Evolutionary conservation across 1,140 invertebrate species (phyloP).

Genomic region (Cotesia typhae): DNA sequence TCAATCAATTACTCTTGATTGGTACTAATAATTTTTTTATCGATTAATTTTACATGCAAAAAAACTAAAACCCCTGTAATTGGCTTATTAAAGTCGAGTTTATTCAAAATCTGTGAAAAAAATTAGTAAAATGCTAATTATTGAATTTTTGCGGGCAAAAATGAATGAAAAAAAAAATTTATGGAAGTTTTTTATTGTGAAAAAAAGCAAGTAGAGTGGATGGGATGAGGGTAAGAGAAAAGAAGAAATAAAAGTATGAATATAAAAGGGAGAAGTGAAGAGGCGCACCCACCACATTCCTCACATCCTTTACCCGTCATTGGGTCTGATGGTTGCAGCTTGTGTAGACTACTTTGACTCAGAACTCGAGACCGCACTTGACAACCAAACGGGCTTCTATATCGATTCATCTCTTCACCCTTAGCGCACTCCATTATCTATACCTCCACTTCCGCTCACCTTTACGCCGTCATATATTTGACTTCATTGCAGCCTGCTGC

Average conservation of each 20-base stretch:
- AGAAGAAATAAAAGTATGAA: not conserved
- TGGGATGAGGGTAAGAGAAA: constrained; percentile 20
- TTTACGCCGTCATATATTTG: not conserved
- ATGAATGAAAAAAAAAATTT: not conserved
- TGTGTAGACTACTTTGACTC: constrained; percentile 23
- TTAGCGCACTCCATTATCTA: constrained; percentile 1
- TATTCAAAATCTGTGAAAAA: no score
- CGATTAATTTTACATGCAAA: no score
- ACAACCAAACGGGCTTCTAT: constrained; percentile 12
- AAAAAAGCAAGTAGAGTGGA: constrained; percentile 38
- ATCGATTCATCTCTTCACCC: constrained; percentile 12
- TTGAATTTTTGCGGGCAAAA: no score
- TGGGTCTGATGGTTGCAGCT: constrained; percentile 28
- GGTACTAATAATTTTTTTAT: no score
- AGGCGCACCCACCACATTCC: constrained; percentile 60
- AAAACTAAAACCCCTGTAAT: no score
- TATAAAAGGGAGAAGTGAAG: constrained; percentile 20
- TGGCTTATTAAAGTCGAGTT: no score
- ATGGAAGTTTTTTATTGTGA: not conserved
- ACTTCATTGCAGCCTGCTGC: not conserved
- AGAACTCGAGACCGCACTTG: constrained; percentile 17
- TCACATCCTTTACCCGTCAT: constrained; percentile 50
- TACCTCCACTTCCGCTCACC: constrained; percentile 5
- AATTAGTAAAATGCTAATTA: no score
- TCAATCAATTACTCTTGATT: no score